Base-by-base conservation (phyloP, 2,797 vertebrate genomes). In the Lacerta bilineata region DNA sequence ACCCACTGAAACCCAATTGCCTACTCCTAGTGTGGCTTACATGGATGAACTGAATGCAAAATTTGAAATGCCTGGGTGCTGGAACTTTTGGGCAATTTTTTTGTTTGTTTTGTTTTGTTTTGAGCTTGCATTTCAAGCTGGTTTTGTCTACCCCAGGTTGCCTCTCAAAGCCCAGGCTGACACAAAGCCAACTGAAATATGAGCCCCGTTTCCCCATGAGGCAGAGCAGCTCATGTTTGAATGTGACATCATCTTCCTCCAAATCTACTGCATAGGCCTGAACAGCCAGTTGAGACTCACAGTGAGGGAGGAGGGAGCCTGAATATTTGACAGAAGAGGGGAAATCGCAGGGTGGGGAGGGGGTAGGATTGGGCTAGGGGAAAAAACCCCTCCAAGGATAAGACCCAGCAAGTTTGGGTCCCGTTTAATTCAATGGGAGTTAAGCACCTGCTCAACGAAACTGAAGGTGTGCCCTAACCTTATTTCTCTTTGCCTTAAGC, bases 161-260 rank as follows among this genome's bases (percentile, higher is more conserved):
- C 61, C 15, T 76, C 69, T 46, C 29, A 4, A 27, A 10, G 25
- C 61, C n/a, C 11, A 1, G 23, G 41, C 61, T 41, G 74, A 88
- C 25, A 84, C 74, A 84, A 78, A 41, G 74, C 64, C 5, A 2
- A 23, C 18, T 59, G 87, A 84, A 88, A 88, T 43, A 78, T 55
- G 87, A 88, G 55, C 75, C 75, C 0, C 2, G 4, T 5, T 55
- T 55, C 50, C 66, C 68, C 87, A 25, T 1, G 75, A 84, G 87
- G 46, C 64, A 69, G 11, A 78, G 25, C 43, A 59, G 80, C 43
- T 69, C 15, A 41, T 17, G 46, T 55, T 41, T 68, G 6, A 25
- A 59, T 72, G 50, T 88, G 41, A 84, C 87, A 84, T 88, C 87
- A 88, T 88, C 61, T 17, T 39, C n/a, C 3, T 6, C 20, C 13